These are phyloP conservation scores for Onychostruthus taczanowskii DNA, from an alignment of 2,113 vertebrate species.

Conservation along the genomic window DNA sequence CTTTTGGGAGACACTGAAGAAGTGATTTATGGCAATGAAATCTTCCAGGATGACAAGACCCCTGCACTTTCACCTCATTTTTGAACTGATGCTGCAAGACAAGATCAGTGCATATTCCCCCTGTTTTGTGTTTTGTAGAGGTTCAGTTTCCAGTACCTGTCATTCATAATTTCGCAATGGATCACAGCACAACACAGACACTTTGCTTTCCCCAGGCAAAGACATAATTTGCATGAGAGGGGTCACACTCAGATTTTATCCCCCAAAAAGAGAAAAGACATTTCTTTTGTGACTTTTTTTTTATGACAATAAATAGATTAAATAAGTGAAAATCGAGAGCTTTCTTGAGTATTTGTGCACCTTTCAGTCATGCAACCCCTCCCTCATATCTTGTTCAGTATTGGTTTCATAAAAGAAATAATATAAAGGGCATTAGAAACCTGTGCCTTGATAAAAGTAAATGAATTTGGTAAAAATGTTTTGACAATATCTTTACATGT, in stretches of 20 bases:
- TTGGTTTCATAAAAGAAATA: background rate
- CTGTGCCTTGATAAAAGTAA: background rate
- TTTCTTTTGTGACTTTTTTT: background rate
- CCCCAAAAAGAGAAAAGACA: background rate
- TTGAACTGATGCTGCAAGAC: background rate
- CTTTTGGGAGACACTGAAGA: background rate
- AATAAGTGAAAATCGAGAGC: background rate
- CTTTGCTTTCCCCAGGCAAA: background rate
- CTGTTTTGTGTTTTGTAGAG: background rate
- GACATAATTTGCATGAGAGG: background rate
- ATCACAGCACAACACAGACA: background rate
- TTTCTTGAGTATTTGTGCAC: background rate
- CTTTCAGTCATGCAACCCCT: background rate
- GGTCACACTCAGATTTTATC: background rate
- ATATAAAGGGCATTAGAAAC: background rate
- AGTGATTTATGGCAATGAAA: background rate
- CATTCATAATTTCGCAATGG: background rate
- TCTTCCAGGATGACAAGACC: background rate
- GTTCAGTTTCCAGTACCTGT: background rate
- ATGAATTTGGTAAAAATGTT: background rate
- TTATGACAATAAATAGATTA: background rate
- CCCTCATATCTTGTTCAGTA: background rate
- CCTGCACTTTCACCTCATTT: background rate
- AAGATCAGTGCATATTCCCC: rapidly evolving
- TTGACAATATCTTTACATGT: background rate